Evolutionary conservation across 2,113 vertebrate genomes (phyloP).

Genomic region (Saccopteryx bilineata): DNA sequence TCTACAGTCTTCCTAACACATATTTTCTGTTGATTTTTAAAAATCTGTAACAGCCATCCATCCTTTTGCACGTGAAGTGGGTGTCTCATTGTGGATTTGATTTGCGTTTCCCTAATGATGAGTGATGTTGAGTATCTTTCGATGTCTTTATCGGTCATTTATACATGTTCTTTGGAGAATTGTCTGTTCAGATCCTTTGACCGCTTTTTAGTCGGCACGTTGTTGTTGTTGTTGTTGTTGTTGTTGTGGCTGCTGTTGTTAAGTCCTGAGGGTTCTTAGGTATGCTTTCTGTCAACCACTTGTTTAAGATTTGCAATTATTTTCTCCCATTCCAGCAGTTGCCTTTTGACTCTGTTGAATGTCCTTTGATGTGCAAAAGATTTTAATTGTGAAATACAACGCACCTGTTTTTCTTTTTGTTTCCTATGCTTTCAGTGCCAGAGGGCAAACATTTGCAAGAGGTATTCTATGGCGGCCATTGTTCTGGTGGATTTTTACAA

Average conservation of each 20-base stretch:
- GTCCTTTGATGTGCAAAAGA: neutral
- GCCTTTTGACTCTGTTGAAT: neutral
- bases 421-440: neutral
- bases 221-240: neutral
- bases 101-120: neutral
- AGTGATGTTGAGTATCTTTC: no score
- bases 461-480: neutral
- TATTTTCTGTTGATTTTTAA: neutral
- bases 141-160: neutral
- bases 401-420: neutral
- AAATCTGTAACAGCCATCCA: neutral
- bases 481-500: neutral
- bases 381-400: neutral
- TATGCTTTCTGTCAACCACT: neutral
- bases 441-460: neutral
- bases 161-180: neutral
- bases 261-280: neutral
- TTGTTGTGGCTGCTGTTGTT: neutral
- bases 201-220: neutral
- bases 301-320: neutral
- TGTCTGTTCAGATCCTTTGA: neutral
- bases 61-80: neutral
- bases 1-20: neutral
- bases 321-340: neutral
- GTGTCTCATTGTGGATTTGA: neutral